Base-by-base conservation (phyloP, 2,797 vertebrate genomes). In the Sebastes nivosus region DNA sequence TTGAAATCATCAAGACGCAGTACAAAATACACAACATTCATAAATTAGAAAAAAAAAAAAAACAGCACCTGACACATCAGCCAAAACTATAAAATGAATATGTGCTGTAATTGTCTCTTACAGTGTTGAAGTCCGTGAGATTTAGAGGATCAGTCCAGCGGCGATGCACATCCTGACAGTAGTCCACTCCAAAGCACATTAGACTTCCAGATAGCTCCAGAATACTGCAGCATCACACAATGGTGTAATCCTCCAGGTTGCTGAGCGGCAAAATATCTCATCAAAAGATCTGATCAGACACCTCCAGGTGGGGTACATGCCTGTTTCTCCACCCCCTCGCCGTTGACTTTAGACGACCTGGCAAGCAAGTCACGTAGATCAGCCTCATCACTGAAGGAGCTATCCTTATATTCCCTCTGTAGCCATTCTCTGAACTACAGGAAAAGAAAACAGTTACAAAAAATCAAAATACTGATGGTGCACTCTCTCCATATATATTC, bases 371-470 rank as follows among this genome's bases (percentile, higher is more conserved):
- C 93, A 77, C 93, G 96, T 73, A 97, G 94, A 89, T 97, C 96
- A 83, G 97, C 96, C 61, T 96, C 94, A 59, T 99, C 98, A 66
- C 88, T 96, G 91, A 98, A 95, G 50, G 97, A 96, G 90, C 91
- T 97, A 80, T 97, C 96, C 24, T 97, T 97, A 25, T 97, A 99
- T 68, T 97, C 95, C 64, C 92, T 94, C 82, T 87, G 96, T 59
- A 99, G 91, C 98, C 98, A 99, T 46, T 96, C 95, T 85, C 97
- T 96, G 87, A 96, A 97, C 98, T 99, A 50, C 73, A 85, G 42
- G 46, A 22, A 81, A 68, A 66, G n/a, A 36, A 55, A 73, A 38
- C 4, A 20, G 3, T 32, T 4, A 22, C 13, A 70, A 79, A 36
- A 36, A 54, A 12, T 18, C 8, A 8, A 22, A 30, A 36, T 10